Evolutionary conservation across 2,888 invertebrate species (phyloP).

Genomic region (Dryobotodes eremita): DNA sequence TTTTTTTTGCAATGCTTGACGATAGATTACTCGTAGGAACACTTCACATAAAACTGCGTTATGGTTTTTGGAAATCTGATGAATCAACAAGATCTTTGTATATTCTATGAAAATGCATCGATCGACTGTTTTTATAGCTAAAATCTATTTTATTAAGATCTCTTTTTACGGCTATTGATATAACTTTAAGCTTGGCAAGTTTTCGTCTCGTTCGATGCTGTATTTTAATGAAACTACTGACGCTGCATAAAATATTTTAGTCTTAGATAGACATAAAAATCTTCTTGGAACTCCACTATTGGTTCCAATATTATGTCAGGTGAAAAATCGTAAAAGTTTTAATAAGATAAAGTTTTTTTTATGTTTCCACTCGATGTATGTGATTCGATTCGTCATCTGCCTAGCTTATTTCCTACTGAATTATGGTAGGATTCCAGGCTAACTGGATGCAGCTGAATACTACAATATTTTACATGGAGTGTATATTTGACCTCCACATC

Average conservation of each 20-base stretch:
- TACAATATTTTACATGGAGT: background rate
- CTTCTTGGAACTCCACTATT: conserved; percentile 6
- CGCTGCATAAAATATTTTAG: conserved; percentile 43
- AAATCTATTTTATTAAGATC: background rate
- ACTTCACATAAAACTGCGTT: background rate
- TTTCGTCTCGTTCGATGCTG: conserved; percentile 19
- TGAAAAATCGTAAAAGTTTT: conserved; percentile 38
- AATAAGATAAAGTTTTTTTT: conserved; percentile 12
- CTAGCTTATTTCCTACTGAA: background rate
- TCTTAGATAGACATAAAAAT: conserved; percentile 10
- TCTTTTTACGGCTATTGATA: conserved; percentile 6
- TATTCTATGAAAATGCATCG: background rate
- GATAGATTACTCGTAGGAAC: background rate
- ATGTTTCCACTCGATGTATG: background rate
- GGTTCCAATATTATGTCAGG: conserved; percentile 25
- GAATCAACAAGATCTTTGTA: background rate
- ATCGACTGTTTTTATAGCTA: conserved; percentile 7
- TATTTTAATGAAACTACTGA: conserved; percentile 43
- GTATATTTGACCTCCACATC: background rate
- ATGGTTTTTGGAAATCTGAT: background rate
- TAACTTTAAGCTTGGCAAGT: conserved; percentile 6
- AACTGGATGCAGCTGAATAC: background rate
- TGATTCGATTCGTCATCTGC: background rate
- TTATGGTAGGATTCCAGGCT: background rate
- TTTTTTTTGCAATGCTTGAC: background rate